Evolutionary conservation across 2,797 vertebrate species (phyloP).

Genomic region (Phataginus tricuspis): DNA sequence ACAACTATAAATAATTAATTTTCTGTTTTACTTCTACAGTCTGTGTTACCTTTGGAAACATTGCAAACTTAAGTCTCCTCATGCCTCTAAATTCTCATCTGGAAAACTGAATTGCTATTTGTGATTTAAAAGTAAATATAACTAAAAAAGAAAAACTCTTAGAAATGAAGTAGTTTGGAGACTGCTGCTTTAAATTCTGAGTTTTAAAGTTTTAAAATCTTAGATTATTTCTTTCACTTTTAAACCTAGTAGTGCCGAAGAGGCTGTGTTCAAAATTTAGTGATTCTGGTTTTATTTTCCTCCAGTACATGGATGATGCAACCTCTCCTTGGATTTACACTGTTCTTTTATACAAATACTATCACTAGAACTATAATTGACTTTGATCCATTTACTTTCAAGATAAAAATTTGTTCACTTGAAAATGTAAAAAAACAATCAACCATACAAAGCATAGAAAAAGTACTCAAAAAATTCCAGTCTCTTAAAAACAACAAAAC

Average conservation of each 20-base stretch:
- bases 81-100: not conserved
- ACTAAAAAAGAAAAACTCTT: not conserved
- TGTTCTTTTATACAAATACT: not conserved
- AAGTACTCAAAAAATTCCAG: not conserved
- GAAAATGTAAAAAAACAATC: not conserved
- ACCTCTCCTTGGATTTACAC: not conserved
- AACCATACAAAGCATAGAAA: not conserved
- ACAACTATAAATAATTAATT: not conserved
- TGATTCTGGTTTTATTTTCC: not conserved
- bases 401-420: not conserved
- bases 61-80: not conserved
- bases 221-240: not conserved
- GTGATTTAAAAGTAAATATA: not conserved
- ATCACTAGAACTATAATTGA: not conserved
- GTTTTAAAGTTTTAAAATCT: not conserved
- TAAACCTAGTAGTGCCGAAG: not conserved
- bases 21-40: not conserved
- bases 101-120: not conserved
- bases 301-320: not conserved
- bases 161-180: not conserved
- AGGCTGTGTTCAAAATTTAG: not conserved
- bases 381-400: not conserved
- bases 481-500: not conserved
- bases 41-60: not conserved
- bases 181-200: not conserved